Base-by-base conservation (phyloP, 1,140 invertebrate species). In the Cylas formicarius region DNA sequence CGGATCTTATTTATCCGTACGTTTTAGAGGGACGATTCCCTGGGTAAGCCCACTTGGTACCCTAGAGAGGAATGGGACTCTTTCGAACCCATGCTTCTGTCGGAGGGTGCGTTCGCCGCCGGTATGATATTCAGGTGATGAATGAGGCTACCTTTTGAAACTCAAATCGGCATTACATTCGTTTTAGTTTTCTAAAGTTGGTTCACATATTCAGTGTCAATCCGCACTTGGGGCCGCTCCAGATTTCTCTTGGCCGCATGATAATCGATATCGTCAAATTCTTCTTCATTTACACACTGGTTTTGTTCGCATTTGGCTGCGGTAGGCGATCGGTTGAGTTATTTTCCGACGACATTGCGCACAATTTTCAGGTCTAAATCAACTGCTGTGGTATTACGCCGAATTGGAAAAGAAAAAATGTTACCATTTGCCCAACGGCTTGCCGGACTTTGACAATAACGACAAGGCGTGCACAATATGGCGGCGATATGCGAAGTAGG, bases 71-170 rank as follows among this genome's bases (percentile, higher is more conserved):
- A 85, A 23, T 97, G 93, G 93, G 75, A 92, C 58, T 83, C 85
- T 11, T 97, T 88, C 63, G 92, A 97, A 67, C 90, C 90, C 0
- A 92, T 94, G 62, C 72, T 97, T 1, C 86, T 97, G 31, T 86
- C 90, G 3, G 93, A 97, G 63, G 91, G 91, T 16, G 70, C 97
- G 11, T 96, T 97, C 66, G 90, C 92, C 9, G 91, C 88, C 9
- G 91, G 92, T 24, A 97, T 96, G 70, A 85, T 97, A 46, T 88
- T 90, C 61, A 87, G 80, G 75, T 81, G 38, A 14, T 13, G 40
- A 18, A 34, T 18, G 2, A 24, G 7, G 4, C 18, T 14, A 14
- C 8, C 20, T 28, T 40, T 11, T 27, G 8, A 28, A 11, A 3
- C 3, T 28, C 23, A 21, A 46, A 33, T 14, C n/a, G 18, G 17